phyloP scores from a whole-genome alignment of 2,797 vertebrate species.

The Setipinna tenuifilis region DNA sequence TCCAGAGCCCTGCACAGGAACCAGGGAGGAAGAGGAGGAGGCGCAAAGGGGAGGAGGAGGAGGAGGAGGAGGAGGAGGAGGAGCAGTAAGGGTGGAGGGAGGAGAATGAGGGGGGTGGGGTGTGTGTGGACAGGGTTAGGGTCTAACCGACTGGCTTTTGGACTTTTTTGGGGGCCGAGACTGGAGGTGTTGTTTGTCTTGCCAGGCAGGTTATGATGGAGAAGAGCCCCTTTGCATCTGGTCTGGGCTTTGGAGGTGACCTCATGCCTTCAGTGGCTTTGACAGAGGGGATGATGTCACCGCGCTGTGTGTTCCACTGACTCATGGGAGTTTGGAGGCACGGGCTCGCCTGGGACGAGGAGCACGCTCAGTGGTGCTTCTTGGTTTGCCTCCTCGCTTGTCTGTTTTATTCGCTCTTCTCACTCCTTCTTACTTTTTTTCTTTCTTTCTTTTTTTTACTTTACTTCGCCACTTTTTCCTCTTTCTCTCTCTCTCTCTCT shows the following conservation, averaged over 20 bases:
- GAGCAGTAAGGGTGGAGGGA: not conserved
- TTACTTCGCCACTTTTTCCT: not conserved
- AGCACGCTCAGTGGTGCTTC: not conserved
- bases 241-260: too few relatives aligned
- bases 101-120: too few relatives aligned
- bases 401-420: not conserved
- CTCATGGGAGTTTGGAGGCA: conserved; percentile 26
- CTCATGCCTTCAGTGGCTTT: too few relatives aligned
- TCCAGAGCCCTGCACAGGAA: conserved; percentile 27
- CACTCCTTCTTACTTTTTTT: not conserved
- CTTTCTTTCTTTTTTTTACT: not conserved
- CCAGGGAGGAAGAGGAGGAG: conserved; percentile 10
- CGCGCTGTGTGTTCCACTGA: not conserved
- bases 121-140: too few relatives aligned
- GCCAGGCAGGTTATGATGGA: too few relatives aligned
- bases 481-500: too few relatives aligned
- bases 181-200: too few relatives aligned
- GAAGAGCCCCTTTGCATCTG: too few relatives aligned
- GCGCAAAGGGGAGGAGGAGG: conserved; percentile 11
- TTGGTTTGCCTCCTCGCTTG: not conserved
- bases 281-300: not conserved
- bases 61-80: conserved; percentile 5
- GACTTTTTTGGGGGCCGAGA: too few relatives aligned
- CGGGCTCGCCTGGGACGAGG: not conserved
- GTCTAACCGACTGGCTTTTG: too few relatives aligned